Evolutionary conservation across 2,888 invertebrate genomes (phyloP).

Genomic region (Spodoptera exigua): DNA sequence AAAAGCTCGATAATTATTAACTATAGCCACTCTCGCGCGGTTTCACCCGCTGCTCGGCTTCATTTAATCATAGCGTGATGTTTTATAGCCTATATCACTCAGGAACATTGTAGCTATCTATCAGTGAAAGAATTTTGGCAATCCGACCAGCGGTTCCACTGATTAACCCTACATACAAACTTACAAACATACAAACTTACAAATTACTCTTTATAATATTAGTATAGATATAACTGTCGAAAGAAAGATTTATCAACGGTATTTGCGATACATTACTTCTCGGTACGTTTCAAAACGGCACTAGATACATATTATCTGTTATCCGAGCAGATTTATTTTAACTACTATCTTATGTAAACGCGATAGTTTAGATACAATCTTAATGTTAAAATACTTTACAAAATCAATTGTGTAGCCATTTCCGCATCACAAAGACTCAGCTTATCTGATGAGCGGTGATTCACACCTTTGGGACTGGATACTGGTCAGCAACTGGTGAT

Average conservation of each 20-base stretch:
- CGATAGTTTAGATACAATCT: slow-evolving; percentile 44
- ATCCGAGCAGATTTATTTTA: slow-evolving; percentile 22
- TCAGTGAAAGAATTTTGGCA: too few relatives aligned
- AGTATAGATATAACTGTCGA: neutral
- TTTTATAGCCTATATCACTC: too few relatives aligned
- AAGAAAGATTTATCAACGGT: neutral
- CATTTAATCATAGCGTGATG: too few relatives aligned
- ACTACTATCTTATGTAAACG: slow-evolving; percentile 16
- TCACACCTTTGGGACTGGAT: slow-evolving; percentile 16
- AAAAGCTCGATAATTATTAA: too few relatives aligned
- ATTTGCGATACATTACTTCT: neutral
- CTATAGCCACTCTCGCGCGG: too few relatives aligned
- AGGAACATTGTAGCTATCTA: too few relatives aligned
- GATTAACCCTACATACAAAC: too few relatives aligned
- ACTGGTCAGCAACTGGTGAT: slow-evolving; percentile 15
- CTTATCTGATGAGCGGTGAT: slow-evolving; percentile 38
- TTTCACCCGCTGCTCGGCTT: too few relatives aligned
- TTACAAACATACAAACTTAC: too few relatives aligned
- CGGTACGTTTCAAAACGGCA: slow-evolving; percentile 2
- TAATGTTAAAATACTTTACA: slow-evolving; percentile 41
- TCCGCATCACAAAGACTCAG: slow-evolving; percentile 41
- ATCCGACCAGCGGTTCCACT: too few relatives aligned
- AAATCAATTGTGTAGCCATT: slow-evolving; percentile 50
- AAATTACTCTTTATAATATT: too few relatives aligned
- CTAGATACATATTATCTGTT: slow-evolving; percentile 7